These are phyloP conservation scores for Drosophila anceps DNA, from an alignment of 2,888 invertebrate genomes.

Conservation along the genomic window DNA sequence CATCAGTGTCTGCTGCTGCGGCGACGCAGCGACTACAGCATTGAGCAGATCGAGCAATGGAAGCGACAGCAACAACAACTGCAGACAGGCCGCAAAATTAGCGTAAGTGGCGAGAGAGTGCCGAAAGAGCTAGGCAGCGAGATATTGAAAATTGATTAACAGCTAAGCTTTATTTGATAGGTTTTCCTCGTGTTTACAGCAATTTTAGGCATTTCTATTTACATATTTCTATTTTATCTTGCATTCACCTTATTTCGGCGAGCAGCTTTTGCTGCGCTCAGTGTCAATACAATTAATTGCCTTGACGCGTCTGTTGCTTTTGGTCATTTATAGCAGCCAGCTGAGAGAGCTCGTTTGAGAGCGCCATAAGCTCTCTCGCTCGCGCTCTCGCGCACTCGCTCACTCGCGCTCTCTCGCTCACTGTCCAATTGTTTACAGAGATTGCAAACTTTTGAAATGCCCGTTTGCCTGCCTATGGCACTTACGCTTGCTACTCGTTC, in stretches of 20 bases:
- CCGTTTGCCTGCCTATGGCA: slow-evolving; percentile 21
- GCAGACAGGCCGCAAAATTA: slow-evolving; percentile 65
- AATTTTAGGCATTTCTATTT: slow-evolving; percentile 11
- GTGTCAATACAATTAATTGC: slow-evolving; percentile 49
- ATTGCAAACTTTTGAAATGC: slow-evolving; percentile 47
- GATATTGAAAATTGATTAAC: not conserved
- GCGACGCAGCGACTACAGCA: slow-evolving; percentile 81
- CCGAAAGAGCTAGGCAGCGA: slow-evolving; percentile 1
- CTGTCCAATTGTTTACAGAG: slow-evolving; percentile 34
- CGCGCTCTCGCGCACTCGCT: slow-evolving; percentile 6
- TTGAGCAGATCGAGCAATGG: slow-evolving; percentile 76
- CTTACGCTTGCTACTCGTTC: slow-evolving; percentile 31
- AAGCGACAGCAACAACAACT: slow-evolving; percentile 66
- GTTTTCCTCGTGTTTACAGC: slow-evolving; percentile 1
- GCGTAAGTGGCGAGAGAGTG: slow-evolving; percentile 58
- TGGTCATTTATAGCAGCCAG: slow-evolving; percentile 35
- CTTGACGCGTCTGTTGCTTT: slow-evolving; percentile 42
- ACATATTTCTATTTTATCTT: slow-evolving; percentile 19
- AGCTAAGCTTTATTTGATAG: slow-evolving; percentile 31
- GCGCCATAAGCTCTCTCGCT: not conserved
- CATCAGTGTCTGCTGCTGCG: slow-evolving; percentile 80
- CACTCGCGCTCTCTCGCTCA: not conserved
- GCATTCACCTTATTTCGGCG: slow-evolving; percentile 27
- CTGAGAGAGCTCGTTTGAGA: slow-evolving; percentile 1
- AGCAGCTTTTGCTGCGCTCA: slow-evolving; percentile 38